Percentiles rank a stretch among this genome's conserved stretches.
phyloP scores from a whole-genome alignment of 1,140 invertebrate genomes.

The Cherax quadricarinatus region DNA sequence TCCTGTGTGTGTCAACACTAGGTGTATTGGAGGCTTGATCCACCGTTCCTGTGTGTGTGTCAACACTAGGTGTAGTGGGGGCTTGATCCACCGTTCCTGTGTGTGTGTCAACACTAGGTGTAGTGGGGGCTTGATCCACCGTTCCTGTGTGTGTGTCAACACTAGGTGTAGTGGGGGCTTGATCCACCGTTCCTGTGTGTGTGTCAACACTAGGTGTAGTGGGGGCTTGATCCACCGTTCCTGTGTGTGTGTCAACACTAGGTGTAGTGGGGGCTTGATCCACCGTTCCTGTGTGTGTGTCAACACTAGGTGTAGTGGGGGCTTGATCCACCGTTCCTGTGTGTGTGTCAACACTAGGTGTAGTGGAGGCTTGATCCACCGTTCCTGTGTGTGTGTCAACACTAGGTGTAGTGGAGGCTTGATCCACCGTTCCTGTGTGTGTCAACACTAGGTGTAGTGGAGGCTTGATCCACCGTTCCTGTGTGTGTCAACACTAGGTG shows the following conservation, averaged over 20 bases:
- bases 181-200: neutral
- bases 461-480: neutral
- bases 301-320: no score
- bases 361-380: neutral
- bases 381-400: constrained; percentile 10
- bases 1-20: no score
- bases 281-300: neutral
- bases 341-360: constrained; percentile 3
- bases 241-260: constrained; percentile 3
- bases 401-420: no score
- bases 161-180: neutral
- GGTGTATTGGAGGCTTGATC: no score
- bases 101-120: no score
- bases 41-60: constrained; percentile 3
- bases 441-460: neutral
- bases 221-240: no score
- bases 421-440: no score
- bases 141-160: constrained; percentile 3
- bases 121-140: no score
- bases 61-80: neutral
- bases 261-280: neutral
- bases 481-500: no score
- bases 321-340: no score
- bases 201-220: no score
- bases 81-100: neutral